Percentiles rank a stretch among this genome's conserved stretches.
Evolutionary conservation across 2,113 vertebrate genomes (phyloP).

Genomic region (Haliaeetus leucogaster): DNA sequence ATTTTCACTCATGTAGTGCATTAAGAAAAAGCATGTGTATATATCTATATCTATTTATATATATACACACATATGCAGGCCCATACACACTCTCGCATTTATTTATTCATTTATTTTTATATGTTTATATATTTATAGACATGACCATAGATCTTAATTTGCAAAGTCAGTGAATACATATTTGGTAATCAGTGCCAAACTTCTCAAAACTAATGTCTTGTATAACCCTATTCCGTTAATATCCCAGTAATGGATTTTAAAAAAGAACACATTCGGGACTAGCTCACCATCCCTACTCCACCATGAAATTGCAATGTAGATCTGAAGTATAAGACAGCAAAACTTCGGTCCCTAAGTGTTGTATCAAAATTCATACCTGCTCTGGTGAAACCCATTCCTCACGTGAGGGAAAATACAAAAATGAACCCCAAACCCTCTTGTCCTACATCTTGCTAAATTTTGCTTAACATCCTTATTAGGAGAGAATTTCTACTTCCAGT

Average conservation of each 20-base stretch:
- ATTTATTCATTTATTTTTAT: neutral
- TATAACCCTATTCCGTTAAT: neutral
- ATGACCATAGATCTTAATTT: neutral
- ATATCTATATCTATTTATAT: fast-evolving
- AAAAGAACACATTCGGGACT: neutral
- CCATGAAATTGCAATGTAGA: neutral
- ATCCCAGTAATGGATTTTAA: neutral
- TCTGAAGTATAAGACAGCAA: neutral
- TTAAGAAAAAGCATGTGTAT: neutral
- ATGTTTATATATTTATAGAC: neutral
- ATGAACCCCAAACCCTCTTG: neutral
- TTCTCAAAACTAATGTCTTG: neutral
- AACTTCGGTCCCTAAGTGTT: neutral
- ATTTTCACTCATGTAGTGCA: neutral
- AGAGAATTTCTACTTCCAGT: neutral
- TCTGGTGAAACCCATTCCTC: neutral
- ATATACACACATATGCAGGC: neutral
- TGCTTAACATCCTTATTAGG: neutral
- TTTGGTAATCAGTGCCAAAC: neutral
- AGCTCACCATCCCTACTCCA: neutral
- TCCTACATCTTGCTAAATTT: neutral
- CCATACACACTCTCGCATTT: neutral
- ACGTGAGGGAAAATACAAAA: neutral
- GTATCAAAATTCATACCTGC: neutral
- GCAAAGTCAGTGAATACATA: neutral